Evolutionary conservation across 2,888 invertebrate species (phyloP), one percentile per base, ranked within the genome.

Genomic region (Ophraella communa): DNA sequence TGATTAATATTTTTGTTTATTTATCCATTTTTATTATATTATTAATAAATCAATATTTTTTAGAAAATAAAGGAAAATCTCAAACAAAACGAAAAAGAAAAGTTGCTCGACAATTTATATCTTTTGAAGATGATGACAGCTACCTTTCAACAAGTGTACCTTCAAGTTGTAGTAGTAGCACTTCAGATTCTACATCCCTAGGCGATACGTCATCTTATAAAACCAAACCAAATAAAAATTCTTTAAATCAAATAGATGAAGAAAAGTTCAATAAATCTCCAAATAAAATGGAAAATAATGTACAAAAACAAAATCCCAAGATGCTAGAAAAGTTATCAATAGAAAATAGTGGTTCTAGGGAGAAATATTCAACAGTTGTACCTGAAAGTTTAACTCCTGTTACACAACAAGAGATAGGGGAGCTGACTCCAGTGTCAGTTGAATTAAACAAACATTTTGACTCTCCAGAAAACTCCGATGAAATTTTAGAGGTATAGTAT

Each of bases 101-200:
- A 70, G 86, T 88, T 52, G 85, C 87, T 18, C 84, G 87, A n/a
- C 87, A 89, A 74, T 85, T 90, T 71, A 89, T 90, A 64, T 89
- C 89, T 39, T 90, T 90, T 80, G 90, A 90, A 76, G 88, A 89
- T 62, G 87, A 88, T 61, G 85, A 85, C 42, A 79, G 75, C 62
- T 76, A 74, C 33, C 70, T 81, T 51, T 80, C 80, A 7, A 79
- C 80, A 18, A 80, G 79, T 63, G 71, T 79, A 35, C 79, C 79
- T 18, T 80, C 80, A 8, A 79, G 76, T 61, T 77, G 76, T 14
- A 76, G 78, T 59, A 81, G 81, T 61, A 73, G 78, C 58, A 73
- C 77, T 27, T 79, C 78, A 1, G 78, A 78, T 27, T 75, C 64
- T 33, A 71, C 65, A 56, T 76, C 74, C 27, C 47, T 70, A 64